These are phyloP conservation scores for Drosophila prosaltans DNA, from an alignment of 1,140 invertebrate species.

Conservation along the genomic window DNA sequence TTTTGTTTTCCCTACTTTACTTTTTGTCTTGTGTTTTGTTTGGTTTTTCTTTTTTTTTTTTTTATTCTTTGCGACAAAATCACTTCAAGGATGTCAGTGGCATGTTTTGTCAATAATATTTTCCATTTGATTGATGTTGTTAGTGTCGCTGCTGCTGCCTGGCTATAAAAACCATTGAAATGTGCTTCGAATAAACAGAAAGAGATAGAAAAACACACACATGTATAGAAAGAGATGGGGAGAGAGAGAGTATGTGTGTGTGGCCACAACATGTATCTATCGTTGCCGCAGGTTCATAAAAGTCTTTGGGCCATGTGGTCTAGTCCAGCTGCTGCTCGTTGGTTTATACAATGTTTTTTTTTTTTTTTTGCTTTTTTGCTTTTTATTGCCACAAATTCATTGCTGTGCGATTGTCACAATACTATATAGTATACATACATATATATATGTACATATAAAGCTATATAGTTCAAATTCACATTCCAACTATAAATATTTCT, in stretches of 20 bases:
- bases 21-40: conserved; percentile 22
- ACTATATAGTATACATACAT: conserved; percentile 26
- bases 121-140: conserved; percentile 75
- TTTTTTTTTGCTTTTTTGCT: conserved; percentile 53
- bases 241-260: conserved; percentile 7
- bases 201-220: conserved; percentile 41
- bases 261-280: conserved; percentile 21
- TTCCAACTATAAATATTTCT: conserved; percentile 70
- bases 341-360: conserved; percentile 52
- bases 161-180: conserved; percentile 78
- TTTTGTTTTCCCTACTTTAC: conserved; percentile 18
- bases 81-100: conserved; percentile 53
- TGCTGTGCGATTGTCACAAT: conserved; percentile 40
- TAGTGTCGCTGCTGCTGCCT: conserved; percentile 46
- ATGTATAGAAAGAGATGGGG: not conserved
- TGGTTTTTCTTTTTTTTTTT: conserved; percentile 47
- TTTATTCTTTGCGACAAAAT: conserved; percentile 38
- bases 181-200: conserved; percentile 66
- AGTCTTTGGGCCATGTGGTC: conserved; percentile 38
- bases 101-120: conserved; percentile 81
- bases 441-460: not conserved
- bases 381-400: conserved; percentile 76
- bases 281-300: conserved; percentile 55
- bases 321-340: conserved; percentile 46
- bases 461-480: no score